phyloP scores from a whole-genome alignment of 2,888 invertebrate genomes.

The Neoaliturus tenellus region DNA sequence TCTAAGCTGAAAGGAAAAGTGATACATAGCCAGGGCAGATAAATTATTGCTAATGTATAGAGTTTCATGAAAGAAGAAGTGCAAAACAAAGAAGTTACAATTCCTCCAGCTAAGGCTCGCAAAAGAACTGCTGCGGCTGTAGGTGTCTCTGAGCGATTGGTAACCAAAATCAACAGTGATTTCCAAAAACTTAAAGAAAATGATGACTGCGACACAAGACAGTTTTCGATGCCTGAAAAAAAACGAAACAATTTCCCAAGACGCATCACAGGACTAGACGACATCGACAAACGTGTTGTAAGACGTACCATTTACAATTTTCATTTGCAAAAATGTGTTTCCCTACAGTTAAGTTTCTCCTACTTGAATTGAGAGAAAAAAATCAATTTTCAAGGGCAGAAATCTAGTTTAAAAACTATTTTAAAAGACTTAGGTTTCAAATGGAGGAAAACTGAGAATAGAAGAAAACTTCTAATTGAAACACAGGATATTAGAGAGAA shows the following conservation, averaged over 20 bases:
- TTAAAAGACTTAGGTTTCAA: conserved; percentile 33
- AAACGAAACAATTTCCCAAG: neutral
- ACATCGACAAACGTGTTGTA: conserved; percentile 43
- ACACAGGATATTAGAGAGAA: conserved; percentile 23
- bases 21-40: conserved; percentile 17
- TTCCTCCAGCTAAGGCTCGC: conserved; percentile 11
- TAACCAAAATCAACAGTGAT: conserved; percentile 12
- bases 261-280: conserved; percentile 36
- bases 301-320: conserved; percentile 29
- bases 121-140: conserved; percentile 20
- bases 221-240: conserved; percentile 35
- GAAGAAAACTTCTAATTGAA: conserved; percentile 38
- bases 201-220: conserved; percentile 28
- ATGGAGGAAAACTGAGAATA: conserved; percentile 35
- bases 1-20: conserved; percentile 31
- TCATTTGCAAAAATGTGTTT: neutral
- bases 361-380: neutral
- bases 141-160: conserved; percentile 5
- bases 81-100: neutral
- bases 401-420: neutral
- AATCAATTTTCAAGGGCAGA: neutral
- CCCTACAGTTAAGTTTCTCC: conserved; percentile 3
- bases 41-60: conserved; percentile 16
- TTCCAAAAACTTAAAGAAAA: conserved; percentile 2
- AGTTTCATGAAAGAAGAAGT: conserved; percentile 24